Percentiles rank a stretch among this genome's conserved stretches.
Conservation (phyloP, 2,888 invertebrate genomes). For the Oligia strigilis region DNA sequence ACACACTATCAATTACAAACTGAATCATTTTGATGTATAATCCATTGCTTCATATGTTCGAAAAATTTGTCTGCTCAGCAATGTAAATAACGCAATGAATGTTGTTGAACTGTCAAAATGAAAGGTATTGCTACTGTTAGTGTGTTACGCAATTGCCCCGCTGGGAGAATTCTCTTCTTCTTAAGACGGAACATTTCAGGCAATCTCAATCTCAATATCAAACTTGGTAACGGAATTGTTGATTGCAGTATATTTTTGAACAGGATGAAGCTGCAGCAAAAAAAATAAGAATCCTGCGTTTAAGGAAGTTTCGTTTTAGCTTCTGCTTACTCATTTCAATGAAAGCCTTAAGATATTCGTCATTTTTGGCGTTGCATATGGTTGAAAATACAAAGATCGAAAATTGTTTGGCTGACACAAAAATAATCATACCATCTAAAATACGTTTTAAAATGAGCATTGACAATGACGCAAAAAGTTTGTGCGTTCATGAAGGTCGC, state of each 20-base stretch:
- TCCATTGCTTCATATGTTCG: too few relatives aligned
- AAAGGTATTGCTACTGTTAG: too few relatives aligned
- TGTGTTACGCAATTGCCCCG: neutral
- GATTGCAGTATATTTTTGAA: neutral
- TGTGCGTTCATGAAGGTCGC: conserved; percentile 60
- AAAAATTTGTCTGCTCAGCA: too few relatives aligned
- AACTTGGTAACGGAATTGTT: neutral
- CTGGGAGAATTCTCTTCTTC: neutral
- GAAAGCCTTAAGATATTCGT: neutral
- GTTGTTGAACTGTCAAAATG: too few relatives aligned
- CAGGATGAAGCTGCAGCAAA: neutral
- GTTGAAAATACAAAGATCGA: neutral
- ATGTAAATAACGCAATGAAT: too few relatives aligned
- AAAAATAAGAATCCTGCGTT: neutral
- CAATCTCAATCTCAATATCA: neutral
- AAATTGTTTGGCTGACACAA: neutral
- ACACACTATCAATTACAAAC: neutral
- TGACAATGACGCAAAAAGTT: conserved; percentile 48
- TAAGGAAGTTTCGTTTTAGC: neutral
- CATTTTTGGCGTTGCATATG: neutral
- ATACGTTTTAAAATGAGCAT: conserved; percentile 45
- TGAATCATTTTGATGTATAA: neutral
- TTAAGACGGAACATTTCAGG: neutral
- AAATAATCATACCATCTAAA: conserved; percentile 21
- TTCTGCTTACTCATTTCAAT: neutral